Base-by-base conservation (phyloP, 2,797 vertebrate genomes). In the Gobionotothen gibberifrons region DNA sequence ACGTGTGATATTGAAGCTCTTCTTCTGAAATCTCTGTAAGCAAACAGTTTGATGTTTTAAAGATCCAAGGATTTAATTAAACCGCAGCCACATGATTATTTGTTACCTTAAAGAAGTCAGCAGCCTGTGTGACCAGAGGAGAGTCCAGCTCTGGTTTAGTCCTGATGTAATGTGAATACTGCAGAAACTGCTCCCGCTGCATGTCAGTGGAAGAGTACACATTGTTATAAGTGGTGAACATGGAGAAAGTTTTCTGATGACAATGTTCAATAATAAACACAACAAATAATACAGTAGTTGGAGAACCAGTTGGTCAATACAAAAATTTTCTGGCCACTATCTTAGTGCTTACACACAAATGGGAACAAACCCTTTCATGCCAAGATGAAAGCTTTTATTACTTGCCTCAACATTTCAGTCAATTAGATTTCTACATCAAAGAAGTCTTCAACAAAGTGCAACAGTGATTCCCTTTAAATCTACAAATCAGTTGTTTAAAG, bases 131-230 rank as follows among this genome's bases (percentile, higher is more conserved):
- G 44, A 95, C 88, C 73, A 96, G 89, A 2, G 93, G 82, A 40
- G 94, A 93, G 79, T 97, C 96, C 74, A 93, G 85, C 12, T 97
- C 96, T 29, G 95, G 94, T 82, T 90, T 96, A 44, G 91, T 93
- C 85, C 95, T 94, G 91, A 97, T 95, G 57, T 96, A 98, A 75
- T 96, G 94, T 63, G 97, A 96, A 21, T 97, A 97, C 72, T 96
- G 94, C 39, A 95, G 90, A 56, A 97, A 96, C 87, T 97, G 95
- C 52, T 97, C 96, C 75, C 94, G 93, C 97, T 97, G 86, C 26
- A 26, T 26, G 26, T 26, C 4, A 26, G 26, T n/a, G n/a, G 6
- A 44, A 5, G 11, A 36, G 1, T 2, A 40, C 13, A 65, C 47
- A 26, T 26, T 26, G 47, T 26, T 26, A 26, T 26, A 26, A 26